Evolutionary conservation across 1,140 invertebrate genomes (phyloP), one percentile per base, ranked within the genome.

Genomic region (Drosophila sulfurigaster): DNA sequence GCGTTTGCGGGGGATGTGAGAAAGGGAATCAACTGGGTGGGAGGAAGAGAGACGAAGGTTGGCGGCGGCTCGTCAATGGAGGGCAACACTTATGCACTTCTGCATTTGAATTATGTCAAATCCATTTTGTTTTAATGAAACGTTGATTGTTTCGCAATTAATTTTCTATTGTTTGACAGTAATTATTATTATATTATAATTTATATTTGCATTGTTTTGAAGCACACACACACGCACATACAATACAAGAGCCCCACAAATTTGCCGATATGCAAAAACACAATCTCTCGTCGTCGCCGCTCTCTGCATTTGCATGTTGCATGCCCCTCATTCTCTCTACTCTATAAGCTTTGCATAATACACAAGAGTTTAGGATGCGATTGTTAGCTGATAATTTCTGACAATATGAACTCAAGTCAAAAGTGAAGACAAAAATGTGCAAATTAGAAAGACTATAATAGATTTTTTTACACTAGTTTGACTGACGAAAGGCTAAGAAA

Each of bases 41-140:
- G 57, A 52, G 49, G 58, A 30, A 11, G 15, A 1, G 38, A 15
- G 15, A 3, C 10, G 41, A 35, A 3, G 15, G 15, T 38, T 58
- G 68, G 59, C 63, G 68, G 59, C 63, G 38, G 65, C 51, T 66
- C 65, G 67, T 70, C 60, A 66, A 65, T 54, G 48, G 69, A 65
- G 75, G 54, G 48, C 72, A 70, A 72, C 83, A 89, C 85, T 91
- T 76, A 87, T 85, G 85, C 85, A 91, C 72, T 71, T 58, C 89
- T 91, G 89, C 83, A 88, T 89, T 91, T 91, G 88, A 91, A 89
- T 91, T 91, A 91, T 91, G 88, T 91, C 88, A 91, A 91, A 91
- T 89, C 83, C 88, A 91, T 91, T 91, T 91, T 89, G 82, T 91
- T 91, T 90, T 90, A 90, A 90, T 90, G 87, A 89, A 89, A 89